Evolutionary conservation across 2,888 invertebrate species (phyloP), one percentile per base, ranked within the genome.

Genomic region (Leucoptera coffeella): DNA sequence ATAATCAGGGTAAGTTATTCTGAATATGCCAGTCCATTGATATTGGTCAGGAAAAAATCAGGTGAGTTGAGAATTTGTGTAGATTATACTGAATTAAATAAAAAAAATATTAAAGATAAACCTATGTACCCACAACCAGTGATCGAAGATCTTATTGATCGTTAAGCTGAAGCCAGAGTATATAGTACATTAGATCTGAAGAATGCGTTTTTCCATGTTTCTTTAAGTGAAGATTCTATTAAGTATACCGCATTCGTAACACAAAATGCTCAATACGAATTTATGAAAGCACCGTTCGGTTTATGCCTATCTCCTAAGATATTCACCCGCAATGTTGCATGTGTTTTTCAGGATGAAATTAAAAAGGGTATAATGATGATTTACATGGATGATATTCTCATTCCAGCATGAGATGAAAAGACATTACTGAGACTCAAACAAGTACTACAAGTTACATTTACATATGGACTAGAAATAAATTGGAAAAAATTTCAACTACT

Each of bases 11-110:
- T 32, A 8, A 35, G 37, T 29, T 33, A 24, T 22, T 39, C 38
- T 3, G 37, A 37, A 12, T 38, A 30, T 33, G 32, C 36, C 12
- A 32, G 33, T 9, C 32, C 35, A 1, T 12, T 37, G n/a, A 35
- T 37, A 27, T 12, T 38, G 9, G 37, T 32, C 2, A 28, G 25
- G 11, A 38, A 37, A 11, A 37, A 20, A 11, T 13, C 19, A 9
- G 26, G 26, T n/a, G 15, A 9, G 3, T 5, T 17, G 11, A 11
- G 15, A 17, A n/a, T 25, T 12, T 25, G 25, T 17, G 25, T 25
- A 12, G 25, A 25, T 17, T 25, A 25, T 8, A 8, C 17, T n/a
- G 10, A 12, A 8, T 5, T 25, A 4, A 25, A 25, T 19, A 25
- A 17, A 12, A 15, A 10, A 7, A 15, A 9, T 12, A 12, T 25